Evolutionary conservation across 2,888 invertebrate genomes (phyloP), one percentile per base, ranked within the genome.

Genomic region (Trichogramma dendrolimi): DNA sequence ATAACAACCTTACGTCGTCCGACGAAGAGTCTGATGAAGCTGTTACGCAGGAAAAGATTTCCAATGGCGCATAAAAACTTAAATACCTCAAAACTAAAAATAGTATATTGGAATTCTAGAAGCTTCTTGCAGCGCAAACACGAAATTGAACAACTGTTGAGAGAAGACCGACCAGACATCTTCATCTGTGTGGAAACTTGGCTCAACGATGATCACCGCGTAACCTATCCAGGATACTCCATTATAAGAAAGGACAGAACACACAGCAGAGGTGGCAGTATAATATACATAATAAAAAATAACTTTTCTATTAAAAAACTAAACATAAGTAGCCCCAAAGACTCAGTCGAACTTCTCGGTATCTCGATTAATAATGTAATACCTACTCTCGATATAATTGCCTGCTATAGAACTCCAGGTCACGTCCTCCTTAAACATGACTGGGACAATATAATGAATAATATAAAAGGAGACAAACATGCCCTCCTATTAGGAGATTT

Each of bases 341-440:
- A 49, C 5, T 43, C 58, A 6, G 49, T 56, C 7, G 64, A 64
- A 55, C 5, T 60, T 4, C 46, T 38, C 14, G 61, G 61, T 41
- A 41, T 64, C 14, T 40, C 42, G 11, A 43, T 64, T 7, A 50
- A 43, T 48, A 61, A 61, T 53, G 43, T 51, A 10, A 43, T 4
- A 6, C 56, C 59, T 5, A 8, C 48, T 4, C 14, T 61, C 4
- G 39, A 59, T 27, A 38, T 64, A 43, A 48, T 61, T n/a, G 46
- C 50, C 4, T 61, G 56, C 39, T 65, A 65, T 38, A 43, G 65
- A 50, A 14, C 27, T 11, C 60, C 60, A n/a, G 65, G 58, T 50
- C 4, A 6, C 14, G 42, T 11, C 39, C 44, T 61, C 1, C 38
- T 58, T 8, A 52, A 64, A 48, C 5, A 10, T 2, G n/a, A 61